Evolutionary conservation across 2,797 vertebrate species (phyloP), one percentile per base, ranked within the genome.

Genomic region (Sebastolobus altivelis): DNA sequence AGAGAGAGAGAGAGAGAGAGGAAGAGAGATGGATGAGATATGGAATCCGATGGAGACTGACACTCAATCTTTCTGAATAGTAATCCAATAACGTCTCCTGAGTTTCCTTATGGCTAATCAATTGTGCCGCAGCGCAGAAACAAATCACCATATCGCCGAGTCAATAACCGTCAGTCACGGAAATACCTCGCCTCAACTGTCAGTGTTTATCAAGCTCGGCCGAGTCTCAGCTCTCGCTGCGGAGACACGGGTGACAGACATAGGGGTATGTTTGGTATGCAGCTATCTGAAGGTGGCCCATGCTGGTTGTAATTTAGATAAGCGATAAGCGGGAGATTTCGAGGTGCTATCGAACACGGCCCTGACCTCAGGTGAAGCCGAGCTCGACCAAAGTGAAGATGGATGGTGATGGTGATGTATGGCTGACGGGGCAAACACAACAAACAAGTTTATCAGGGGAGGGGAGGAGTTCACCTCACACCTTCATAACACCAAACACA

Each of bases 71-170:
- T 87, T 91, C 82, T 84, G 89, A 91, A 89, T 86, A 88, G 91
- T 91, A 93, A 92, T 93, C 90, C 91, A 92, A 94, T 93, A 88
- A 92, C 72, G 77, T 92, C 91, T 91, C 88, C 87, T 11, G 79
- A 81, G 89, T 90, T 93, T 91, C 88, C 91, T 92, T 88, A 90
- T 88, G 87, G 93, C 85, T 91, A 93, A 94, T 94, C 93, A 95
- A 92, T 95, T 87, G 82, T 65, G 80, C 88, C 62, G 77, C 79
- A 54, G 84, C 71, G 33, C 77, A 82, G 83, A 92, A 92, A 94
- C 91, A 93, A 94, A 94, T 94, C 91, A 89, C 82, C 84, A 86
- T 85, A 91, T 91, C 59, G 75, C 82, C 25, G 20, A 79, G 93
- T 91, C 93, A 92, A 94, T 93, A 94, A 88, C 85, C 82, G 89